Evolutionary conservation across 2,888 invertebrate genomes (phyloP), one percentile per base, ranked within the genome.

Genomic region (Danaus chrysippus): DNA sequence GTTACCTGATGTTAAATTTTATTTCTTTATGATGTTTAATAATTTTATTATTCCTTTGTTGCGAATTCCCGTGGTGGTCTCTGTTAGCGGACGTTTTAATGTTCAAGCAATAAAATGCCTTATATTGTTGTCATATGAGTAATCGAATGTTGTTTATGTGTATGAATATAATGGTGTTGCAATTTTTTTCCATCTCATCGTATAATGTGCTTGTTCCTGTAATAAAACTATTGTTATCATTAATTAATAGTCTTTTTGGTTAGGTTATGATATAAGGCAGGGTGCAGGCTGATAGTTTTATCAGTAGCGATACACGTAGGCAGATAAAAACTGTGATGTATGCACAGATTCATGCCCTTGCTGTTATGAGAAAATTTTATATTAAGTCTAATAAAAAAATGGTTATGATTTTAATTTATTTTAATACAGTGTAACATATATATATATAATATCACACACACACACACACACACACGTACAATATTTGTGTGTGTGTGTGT

Each of bases 251-350:
- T 71, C 70, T 61, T 69, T 70, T 68, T 68, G 54, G 65, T 63
- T 70, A 62, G 52, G 63, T 54, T 67, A 68, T 59, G 57, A 62
- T 69, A 66, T 65, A 69, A 70, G 61, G 68, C 69, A 61, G 58
- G 64, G 62, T 66, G 64, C 65, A 72, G 72, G 73, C 68, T 71
- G 70, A 71, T 67, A 64, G 70, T 70, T 12, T 52, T 53, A 58
- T 78, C 78, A 77, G 64, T 70, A 54, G 69, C 68, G 87, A 87
- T 87, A 83, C 86, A 85, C 87, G 87, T 87, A 84, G 78, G 78
- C 56, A 69, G 87, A 87, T 87, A 86, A 71, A 74, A 73, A 65
- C 67, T 76, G 72, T 82, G 84, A 85, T 84, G 70, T 76, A 77
- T 76, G 65, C 67, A 66, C 61, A 78, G 83, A 83, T 83, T 75